Base-by-base conservation (phyloP, 2,113 vertebrate species). In the Xenopus laevis region DNA sequence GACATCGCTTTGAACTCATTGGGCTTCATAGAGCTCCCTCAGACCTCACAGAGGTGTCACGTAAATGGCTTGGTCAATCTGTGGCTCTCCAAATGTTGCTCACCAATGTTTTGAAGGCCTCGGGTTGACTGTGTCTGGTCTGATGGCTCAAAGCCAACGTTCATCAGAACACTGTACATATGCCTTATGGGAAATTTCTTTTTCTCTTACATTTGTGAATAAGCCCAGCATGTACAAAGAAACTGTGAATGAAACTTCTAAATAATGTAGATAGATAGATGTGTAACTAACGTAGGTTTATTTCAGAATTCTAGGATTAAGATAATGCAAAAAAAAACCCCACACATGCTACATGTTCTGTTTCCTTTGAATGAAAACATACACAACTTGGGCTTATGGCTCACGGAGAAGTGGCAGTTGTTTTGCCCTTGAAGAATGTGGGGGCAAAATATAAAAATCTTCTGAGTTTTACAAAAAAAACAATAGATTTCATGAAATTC, bases 151-250 rank as follows among this genome's bases (percentile, higher is more conserved):
- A 80, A 71, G 79, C 1, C 45, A 84, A 80, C 81, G 79, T 57
- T 79, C 77, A 78, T 78, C 76, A 77, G 20, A 23, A 82, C 80
- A 86, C 83, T 95, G 94, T 95, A 94, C 87, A 95, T 96, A 86
- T 90, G 94, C 93, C 93, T 96, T 96, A 89, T 89, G 85, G 53
- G 89, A 89, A 87, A 27, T 27, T 87, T 83, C 67, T 85, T 55
- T 87, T 91, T 86, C 92, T 87, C 90, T 88, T 84, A 73, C 82
- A 82, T 83, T 92, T 89, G 88, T 85, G 88, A 85, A 90, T 87
- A 85, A 85, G 81, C 74, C 79, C 86, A 80, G 95, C 96, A 98
- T 96, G 96, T 94, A 94, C 90, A 92, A 91, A 93, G 87, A 84
- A 88, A 86, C 87, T 87, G 80, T 90, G 87, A 78, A 65, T 70